Conservation (phyloP, 2,797 vertebrate species). For the Triplophysa bombifrons region DNA sequence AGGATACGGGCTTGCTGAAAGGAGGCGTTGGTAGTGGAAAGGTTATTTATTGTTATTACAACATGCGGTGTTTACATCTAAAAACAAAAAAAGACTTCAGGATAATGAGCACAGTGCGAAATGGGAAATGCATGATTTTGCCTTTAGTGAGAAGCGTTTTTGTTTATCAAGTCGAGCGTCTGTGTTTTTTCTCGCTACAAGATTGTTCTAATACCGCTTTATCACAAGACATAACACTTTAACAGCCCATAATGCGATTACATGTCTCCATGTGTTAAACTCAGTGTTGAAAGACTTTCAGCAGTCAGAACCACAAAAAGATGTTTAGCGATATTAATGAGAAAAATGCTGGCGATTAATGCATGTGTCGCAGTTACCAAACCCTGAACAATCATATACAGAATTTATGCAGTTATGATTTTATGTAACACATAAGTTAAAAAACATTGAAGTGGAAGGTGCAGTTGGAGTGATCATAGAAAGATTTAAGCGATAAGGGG, state of each 20-base stretch:
- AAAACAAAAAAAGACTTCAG: constrained; percentile 1
- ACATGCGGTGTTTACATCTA: constrained; percentile 16
- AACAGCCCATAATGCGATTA: background rate
- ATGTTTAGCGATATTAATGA: background rate
- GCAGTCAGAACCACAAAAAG: background rate
- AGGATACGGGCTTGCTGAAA: constrained; percentile 15
- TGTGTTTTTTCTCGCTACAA: background rate
- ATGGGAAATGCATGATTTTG: background rate
- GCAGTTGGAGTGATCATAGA: background rate
- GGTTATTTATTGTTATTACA: constrained; percentile 11
- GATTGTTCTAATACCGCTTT: background rate
- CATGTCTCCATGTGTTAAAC: background rate
- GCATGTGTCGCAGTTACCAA: background rate
- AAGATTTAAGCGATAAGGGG: background rate
- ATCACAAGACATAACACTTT: background rate
- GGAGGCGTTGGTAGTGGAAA: constrained; percentile 17
- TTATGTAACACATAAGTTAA: background rate
- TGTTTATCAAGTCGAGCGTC: background rate
- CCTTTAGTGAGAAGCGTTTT: background rate
- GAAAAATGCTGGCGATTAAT: background rate
- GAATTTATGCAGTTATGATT: background rate
- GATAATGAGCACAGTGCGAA: background rate
- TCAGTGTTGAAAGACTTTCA: background rate
- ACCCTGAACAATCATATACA: background rate
- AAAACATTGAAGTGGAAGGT: background rate